phyloP scores from a whole-genome alignment of 1,140 invertebrate species.

The Calycopis cecrops region DNA sequence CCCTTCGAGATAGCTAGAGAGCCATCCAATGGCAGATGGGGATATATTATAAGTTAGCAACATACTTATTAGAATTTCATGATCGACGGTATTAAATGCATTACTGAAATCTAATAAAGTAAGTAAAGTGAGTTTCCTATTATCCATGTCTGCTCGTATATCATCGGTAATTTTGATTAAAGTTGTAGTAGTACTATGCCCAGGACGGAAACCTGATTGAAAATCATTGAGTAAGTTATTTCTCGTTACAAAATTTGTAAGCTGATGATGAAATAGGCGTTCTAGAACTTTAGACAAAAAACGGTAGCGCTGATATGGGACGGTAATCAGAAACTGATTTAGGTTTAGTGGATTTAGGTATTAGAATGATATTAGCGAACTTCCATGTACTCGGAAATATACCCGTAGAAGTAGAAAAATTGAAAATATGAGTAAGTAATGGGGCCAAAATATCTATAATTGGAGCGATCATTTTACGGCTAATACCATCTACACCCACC shows the following conservation, averaged over 20 bases:
- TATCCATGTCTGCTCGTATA: background rate
- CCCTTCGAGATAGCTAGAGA: too few species aligned
- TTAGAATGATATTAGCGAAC: background rate
- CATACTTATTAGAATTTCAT: too few species aligned
- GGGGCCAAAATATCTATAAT: background rate
- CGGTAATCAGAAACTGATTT: slow-evolving; percentile 3
- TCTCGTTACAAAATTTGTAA: background rate
- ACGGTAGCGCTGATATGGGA: background rate
- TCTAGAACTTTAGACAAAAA: slow-evolving; percentile 4
- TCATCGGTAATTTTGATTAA: background rate
- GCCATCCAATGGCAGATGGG: too few species aligned
- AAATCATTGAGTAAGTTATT: background rate
- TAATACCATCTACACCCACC: too few species aligned
- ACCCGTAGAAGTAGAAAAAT: background rate
- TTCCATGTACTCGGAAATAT: slow-evolving; percentile 5
- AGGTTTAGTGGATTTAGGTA: background rate
- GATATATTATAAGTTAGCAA: too few species aligned
- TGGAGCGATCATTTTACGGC: slow-evolving; percentile 3
- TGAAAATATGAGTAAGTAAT: background rate
- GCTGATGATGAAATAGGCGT: slow-evolving; percentile 1
- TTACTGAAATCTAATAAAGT: background rate
- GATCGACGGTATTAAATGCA: too few species aligned
- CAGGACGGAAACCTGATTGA: background rate
- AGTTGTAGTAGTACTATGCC: background rate
- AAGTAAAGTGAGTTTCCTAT: background rate